These are phyloP conservation scores for Nycticebus coucang DNA, from an alignment of 2,113 vertebrate species.

Conservation along the genomic window DNA sequence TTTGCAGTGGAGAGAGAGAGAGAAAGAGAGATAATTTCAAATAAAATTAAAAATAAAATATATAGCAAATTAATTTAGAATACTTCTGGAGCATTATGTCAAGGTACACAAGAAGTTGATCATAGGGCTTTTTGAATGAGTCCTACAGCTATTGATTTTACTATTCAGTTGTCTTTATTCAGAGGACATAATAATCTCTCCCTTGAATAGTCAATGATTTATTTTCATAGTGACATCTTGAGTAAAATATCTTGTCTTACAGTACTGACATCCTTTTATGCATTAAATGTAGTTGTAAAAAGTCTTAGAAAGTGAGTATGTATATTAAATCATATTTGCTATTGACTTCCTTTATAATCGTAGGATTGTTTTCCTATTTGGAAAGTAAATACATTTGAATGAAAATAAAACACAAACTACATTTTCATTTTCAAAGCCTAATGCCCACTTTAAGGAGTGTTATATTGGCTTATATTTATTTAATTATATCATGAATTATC, in stretches of 20 bases:
- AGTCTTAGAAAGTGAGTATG: neutral
- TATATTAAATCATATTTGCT: neutral
- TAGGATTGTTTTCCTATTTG: neutral
- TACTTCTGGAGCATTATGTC: neutral
- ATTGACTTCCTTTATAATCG: constrained; percentile 25
- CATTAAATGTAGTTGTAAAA: neutral
- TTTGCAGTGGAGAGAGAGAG: neutral
- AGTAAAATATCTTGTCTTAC: neutral
- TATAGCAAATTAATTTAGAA: constrained; percentile 17
- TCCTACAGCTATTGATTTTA: neutral
- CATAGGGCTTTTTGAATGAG: neutral
- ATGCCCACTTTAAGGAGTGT: neutral
- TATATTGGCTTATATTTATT: neutral
- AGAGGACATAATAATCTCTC: neutral
- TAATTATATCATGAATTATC: neutral
- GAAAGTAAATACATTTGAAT: neutral
- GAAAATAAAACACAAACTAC: neutral
- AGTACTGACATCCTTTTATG: neutral
- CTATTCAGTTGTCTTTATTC: neutral
- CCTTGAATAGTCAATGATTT: neutral
- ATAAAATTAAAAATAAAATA: constrained; percentile 35
- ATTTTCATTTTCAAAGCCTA: constrained; percentile 4
- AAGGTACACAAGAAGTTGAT: neutral
- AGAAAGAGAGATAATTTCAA: neutral
- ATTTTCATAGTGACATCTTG: neutral